Conservation (phyloP, 2,888 invertebrate species). For the Orthosia gothica region DNA sequence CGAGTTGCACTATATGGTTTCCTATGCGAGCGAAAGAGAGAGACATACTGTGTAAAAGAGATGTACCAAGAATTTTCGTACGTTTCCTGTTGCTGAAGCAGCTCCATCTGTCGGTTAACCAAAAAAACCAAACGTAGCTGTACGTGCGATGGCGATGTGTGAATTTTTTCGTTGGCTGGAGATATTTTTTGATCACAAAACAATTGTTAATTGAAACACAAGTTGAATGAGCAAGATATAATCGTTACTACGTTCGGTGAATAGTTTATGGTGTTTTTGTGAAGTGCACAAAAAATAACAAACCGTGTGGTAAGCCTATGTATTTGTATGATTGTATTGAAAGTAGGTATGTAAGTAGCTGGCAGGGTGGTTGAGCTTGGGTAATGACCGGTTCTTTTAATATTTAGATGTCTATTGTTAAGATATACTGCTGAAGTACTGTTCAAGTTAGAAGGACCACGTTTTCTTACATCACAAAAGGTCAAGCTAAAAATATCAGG, state of each 20-base stretch:
- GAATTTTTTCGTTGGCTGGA: constrained; percentile 79
- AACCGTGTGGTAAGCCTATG: constrained; percentile 85
- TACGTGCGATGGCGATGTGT: constrained; percentile 84
- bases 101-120: constrained; percentile 69
- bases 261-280: constrained; percentile 51
- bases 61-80: constrained; percentile 20
- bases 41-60: constrained; percentile 46
- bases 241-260: constrained; percentile 44
- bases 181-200: constrained; percentile 77
- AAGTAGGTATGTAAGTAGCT: constrained; percentile 83
- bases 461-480: constrained; percentile 75
- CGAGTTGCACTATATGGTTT: constrained; percentile 33
- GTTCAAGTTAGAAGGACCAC: constrained; percentile 61
- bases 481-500: constrained; percentile 79
- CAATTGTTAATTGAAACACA: constrained; percentile 62
- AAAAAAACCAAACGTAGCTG: constrained; percentile 66
- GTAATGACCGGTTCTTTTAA: constrained; percentile 85
- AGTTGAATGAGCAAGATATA: constrained; percentile 60
- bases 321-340: constrained; percentile 85
- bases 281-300: constrained; percentile 62
- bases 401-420: constrained; percentile 78
- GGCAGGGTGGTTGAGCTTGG: constrained; percentile 82
- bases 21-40: constrained; percentile 32
- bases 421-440: constrained; percentile 58
- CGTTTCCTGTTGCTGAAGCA: constrained; percentile 27